Conservation (phyloP, 1,140 invertebrate species). For the Micrasema minimum region DNA sequence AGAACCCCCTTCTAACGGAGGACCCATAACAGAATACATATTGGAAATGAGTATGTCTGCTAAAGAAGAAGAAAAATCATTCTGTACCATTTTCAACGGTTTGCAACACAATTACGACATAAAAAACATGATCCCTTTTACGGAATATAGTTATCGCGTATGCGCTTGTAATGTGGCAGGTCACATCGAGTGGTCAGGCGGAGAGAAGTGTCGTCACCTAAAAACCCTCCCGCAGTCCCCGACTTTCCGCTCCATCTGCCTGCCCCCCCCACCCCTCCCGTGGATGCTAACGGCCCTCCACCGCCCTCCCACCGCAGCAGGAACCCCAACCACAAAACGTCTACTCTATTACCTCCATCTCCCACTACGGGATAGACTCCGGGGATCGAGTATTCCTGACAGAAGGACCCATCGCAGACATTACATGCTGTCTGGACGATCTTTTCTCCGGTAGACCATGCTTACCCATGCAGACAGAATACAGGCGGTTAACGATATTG, state of each 20-base stretch:
- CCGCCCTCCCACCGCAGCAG: slow-evolving; percentile 74
- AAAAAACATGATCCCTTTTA: slow-evolving; percentile 79
- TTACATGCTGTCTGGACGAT: slow-evolving; percentile 65
- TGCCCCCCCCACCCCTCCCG: slow-evolving; percentile 70
- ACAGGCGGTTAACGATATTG: slow-evolving; percentile 85
- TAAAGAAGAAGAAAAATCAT: slow-evolving; percentile 61
- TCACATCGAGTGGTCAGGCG: slow-evolving; percentile 75
- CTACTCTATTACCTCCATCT: slow-evolving; percentile 75
- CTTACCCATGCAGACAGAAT: slow-evolving; percentile 80
- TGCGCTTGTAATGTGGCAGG: slow-evolving; percentile 83
- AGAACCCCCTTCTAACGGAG: slow-evolving; percentile 81
- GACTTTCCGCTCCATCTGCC: too few species aligned
- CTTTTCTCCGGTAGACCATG: slow-evolving; percentile 69
- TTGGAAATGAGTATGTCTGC: slow-evolving; percentile 75
- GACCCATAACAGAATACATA: slow-evolving; percentile 79
- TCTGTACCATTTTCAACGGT: slow-evolving; percentile 70
- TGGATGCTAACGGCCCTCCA: slow-evolving; percentile 73
- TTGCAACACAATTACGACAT: slow-evolving; percentile 71
- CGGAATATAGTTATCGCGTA: slow-evolving; percentile 82
- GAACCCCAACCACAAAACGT: slow-evolving; percentile 80
- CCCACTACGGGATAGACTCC: slow-evolving; percentile 80
- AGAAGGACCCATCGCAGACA: slow-evolving; percentile 66
- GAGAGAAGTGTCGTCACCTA: slow-evolving; percentile 71
- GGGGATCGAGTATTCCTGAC: slow-evolving; percentile 72
- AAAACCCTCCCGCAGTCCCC: slow-evolving; percentile 81